phyloP scores from a whole-genome alignment of 2,888 invertebrate genomes.

The Drosophila testacea region DNA sequence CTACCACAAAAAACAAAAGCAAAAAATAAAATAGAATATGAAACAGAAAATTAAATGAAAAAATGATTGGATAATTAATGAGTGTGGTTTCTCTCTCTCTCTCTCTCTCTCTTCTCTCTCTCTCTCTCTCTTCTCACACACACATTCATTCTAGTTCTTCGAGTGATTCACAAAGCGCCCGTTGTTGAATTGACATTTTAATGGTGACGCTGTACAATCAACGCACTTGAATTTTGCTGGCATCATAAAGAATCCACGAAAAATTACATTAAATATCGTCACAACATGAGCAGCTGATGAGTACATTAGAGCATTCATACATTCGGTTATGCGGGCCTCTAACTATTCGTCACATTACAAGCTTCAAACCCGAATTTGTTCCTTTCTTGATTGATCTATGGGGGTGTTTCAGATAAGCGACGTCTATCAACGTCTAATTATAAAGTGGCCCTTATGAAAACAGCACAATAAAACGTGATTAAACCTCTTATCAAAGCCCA shows the following conservation, averaged over 20 bases:
- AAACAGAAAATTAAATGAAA: conserved; percentile 23
- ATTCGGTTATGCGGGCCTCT: conserved; percentile 54
- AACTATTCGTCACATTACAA: conserved; percentile 48
- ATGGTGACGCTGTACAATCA: conserved; percentile 20
- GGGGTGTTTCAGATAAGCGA: conserved; percentile 25
- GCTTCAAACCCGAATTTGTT: conserved; percentile 21
- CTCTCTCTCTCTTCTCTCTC: neutral
- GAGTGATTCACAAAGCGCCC: conserved; percentile 33
- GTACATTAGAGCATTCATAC: conserved; percentile 13
- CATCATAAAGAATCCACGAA: conserved; percentile 53
- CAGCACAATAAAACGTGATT: conserved; percentile 1
- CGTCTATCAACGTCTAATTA: conserved; percentile 1
- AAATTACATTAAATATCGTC: conserved; percentile 36
- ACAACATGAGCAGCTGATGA: conserved; percentile 56
- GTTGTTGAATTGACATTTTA: conserved; percentile 31
- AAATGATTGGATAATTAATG: conserved; percentile 42
- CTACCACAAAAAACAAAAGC: conserved; percentile 21
- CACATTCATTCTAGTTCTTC: neutral
- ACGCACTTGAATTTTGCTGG: conserved; percentile 51
- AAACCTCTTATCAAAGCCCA: neutral
- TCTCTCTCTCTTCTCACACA: neutral
- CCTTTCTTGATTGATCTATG: conserved; percentile 52
- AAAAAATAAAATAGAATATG: conserved; percentile 6
- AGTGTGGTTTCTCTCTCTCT: conserved; percentile 11
- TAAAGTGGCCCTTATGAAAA: conserved; percentile 22